Conservation (phyloP, 2,888 invertebrate genomes). For the Sisyra nigra region DNA sequence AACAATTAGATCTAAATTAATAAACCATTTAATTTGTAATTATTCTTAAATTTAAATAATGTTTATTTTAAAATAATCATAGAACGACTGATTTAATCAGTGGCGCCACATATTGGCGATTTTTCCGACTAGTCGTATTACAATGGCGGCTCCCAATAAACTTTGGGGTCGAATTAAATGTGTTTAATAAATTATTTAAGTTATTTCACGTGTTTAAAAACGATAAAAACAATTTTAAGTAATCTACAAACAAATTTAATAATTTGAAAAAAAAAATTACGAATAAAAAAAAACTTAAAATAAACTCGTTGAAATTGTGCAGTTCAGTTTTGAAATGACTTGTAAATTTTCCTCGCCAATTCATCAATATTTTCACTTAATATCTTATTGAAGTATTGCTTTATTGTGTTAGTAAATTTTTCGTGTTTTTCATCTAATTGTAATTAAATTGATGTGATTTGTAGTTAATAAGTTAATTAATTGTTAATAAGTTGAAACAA, state of each 20-base stretch:
- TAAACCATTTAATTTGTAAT: background rate
- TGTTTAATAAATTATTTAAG: constrained; percentile 4
- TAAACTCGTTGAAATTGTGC: background rate
- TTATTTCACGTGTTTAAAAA: background rate
- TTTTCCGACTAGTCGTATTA: background rate
- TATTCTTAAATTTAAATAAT: constrained; percentile 1
- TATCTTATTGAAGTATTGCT: too few relatives aligned
- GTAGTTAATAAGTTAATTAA: background rate
- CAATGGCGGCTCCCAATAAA: constrained; percentile 8
- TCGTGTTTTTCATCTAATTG: background rate
- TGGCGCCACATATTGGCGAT: constrained; percentile 7
- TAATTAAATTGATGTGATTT: background rate
- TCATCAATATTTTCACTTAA: too few relatives aligned
- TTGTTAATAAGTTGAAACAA: background rate
- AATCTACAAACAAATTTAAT: background rate
- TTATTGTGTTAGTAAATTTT: background rate
- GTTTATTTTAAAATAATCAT: too few relatives aligned
- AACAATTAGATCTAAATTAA: background rate
- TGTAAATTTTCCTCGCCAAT: constrained; percentile 5
- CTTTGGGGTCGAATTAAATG: constrained; percentile 5
- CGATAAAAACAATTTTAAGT: background rate
- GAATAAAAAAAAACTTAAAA: background rate
- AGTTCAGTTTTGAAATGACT: constrained; percentile 6
- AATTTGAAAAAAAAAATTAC: background rate
- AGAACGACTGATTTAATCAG: background rate